phyloP scores from a whole-genome alignment of 2,113 vertebrate genomes.

The Entelurus aequoreus region DNA sequence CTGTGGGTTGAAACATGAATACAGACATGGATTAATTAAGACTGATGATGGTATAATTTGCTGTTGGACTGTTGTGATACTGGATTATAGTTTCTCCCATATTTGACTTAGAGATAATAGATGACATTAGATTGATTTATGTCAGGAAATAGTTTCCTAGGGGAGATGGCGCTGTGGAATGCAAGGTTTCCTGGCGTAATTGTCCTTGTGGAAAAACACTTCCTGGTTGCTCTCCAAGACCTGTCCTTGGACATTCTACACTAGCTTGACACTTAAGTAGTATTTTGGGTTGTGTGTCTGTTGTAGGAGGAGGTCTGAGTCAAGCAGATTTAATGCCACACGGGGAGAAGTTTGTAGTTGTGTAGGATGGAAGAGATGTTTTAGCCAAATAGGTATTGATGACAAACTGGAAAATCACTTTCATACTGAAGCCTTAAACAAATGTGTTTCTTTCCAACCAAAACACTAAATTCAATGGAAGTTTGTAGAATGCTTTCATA shows the following conservation, averaged over 20 bases:
- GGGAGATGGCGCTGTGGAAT: conserved; percentile 57
- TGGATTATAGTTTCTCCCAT: background rate
- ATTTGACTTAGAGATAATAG: conserved; percentile 13
- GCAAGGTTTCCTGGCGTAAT: conserved; percentile 64
- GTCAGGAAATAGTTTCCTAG: conserved; percentile 48
- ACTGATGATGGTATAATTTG: background rate
- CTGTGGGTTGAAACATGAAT: background rate
- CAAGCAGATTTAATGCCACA: conserved; percentile 6
- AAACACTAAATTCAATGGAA: no score
- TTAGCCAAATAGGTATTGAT: background rate
- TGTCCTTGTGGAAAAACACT: conserved; percentile 67
- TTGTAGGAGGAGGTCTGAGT: conserved; percentile 18
- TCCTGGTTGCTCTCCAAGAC: conserved; percentile 64
- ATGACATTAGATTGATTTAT: conserved; percentile 40
- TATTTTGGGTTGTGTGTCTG: conserved; percentile 27
- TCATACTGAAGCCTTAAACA: no score
- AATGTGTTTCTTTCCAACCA: no score
- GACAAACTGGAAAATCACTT: background rate
- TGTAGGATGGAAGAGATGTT: background rate
- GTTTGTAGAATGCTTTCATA: no score
- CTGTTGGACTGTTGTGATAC: background rate
- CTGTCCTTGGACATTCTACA: conserved; percentile 51
- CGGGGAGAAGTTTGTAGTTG: no score
- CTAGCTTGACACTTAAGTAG: conserved; percentile 7
- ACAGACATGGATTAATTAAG: background rate